Base-by-base conservation (phyloP, 2,888 invertebrate species). In the Melanostoma mellinum region DNA sequence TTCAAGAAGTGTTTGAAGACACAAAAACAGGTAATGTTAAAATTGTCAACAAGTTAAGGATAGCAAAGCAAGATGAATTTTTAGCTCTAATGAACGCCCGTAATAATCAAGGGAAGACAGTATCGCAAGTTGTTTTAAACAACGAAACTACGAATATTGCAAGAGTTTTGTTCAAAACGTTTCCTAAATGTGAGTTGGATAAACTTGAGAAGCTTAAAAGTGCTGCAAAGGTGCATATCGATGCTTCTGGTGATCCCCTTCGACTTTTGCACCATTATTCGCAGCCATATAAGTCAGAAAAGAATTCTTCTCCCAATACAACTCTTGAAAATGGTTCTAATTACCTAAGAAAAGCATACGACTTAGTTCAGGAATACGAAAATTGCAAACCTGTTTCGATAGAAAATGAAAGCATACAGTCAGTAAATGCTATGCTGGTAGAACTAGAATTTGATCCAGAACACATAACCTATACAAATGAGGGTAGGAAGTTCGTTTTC, bases 71-170 rank as follows among this genome's bases (percentile, higher is more conserved):
- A n/a, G 63, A 77, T 46, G 56, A 71, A 8, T 8, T 61, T 8
- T 40, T 35, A 46, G 53, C 69, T 38, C 32, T 56, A 33, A 38
- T 35, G 35, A 77, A 46, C 20, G 36, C 71, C 33, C 71, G 69
- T 8, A 71, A 77, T 55, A 36, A 40, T 50, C 63, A 71, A 71
- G 48, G 40, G 4, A 8, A 36, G 6, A 63, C 77, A 10, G 6
- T 71, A 30, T 9, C 71, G 5, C 63, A 71, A 55, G 77, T 65
- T 65, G 55, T 55, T 46, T 1, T 46, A 46, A 6, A 0, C 6
- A 46, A 46, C 20, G n/a, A n/a, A 46, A 46, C 3, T 46, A 46
- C n/a, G 10, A 46, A n/a, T 46, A 46, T n/a, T 10, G 46, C 46
- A 46, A 6, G 10, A 10, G 1, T 10, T 10, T 46, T 46, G 46